These are phyloP conservation scores for Phoxinus dragarum DNA, from an alignment of 2,797 vertebrate species.

Conservation along the genomic window DNA sequence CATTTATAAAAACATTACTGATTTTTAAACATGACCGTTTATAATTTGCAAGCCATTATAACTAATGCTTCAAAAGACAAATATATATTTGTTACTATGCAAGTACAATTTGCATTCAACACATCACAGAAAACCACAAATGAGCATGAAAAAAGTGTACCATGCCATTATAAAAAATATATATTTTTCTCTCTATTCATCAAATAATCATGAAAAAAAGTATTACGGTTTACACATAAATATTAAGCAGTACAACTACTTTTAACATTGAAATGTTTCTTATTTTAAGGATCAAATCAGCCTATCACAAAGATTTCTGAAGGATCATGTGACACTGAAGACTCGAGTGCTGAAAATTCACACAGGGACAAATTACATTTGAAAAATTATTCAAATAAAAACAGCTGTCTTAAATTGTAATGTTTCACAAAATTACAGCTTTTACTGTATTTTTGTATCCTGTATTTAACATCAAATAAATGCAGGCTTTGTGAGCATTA, in stretches of 20 bases:
- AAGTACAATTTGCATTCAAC: not conserved
- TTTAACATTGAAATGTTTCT: not conserved
- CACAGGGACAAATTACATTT: too few species aligned
- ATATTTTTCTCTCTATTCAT: not conserved
- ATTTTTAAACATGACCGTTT: not conserved
- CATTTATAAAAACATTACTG: not conserved
- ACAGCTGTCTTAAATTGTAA: not conserved
- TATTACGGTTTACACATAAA: not conserved
- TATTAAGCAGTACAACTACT: not conserved
- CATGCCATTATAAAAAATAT: too few species aligned
- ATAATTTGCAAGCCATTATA: not conserved
- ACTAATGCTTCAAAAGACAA: not conserved
- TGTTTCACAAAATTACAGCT: not conserved
- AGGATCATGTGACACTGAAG: not conserved
- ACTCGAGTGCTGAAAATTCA: not conserved
- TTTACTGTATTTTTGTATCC: not conserved
- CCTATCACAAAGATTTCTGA: not conserved
- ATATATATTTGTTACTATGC: not conserved
- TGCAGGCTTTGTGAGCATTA: not conserved
- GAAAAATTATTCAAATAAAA: too few species aligned
- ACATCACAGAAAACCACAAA: not conserved
- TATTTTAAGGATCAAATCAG: not conserved
- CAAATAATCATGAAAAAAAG: not conserved
- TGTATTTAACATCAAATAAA: not conserved
- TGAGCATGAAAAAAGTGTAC: not conserved